Evolutionary conservation across 2,888 invertebrate species (phyloP).

Genomic region (Ctena decussata): DNA sequence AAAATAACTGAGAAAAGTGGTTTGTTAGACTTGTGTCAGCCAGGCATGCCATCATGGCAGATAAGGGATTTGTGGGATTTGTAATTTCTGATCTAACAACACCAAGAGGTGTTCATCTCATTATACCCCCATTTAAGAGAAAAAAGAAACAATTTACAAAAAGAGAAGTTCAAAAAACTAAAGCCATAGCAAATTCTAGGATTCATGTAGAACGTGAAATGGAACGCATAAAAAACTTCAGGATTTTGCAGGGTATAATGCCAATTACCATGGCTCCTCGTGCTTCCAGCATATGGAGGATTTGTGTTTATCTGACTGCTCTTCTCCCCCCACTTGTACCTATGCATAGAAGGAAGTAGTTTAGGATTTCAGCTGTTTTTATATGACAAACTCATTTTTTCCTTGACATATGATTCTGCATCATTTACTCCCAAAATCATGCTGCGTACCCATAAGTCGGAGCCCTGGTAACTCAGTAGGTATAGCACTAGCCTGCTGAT

Average conservation of each 20-base stretch:
- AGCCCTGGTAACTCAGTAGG: too few relatives aligned
- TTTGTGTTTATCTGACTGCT: not conserved
- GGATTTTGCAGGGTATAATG: constrained; percentile 29
- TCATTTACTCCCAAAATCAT: too few relatives aligned
- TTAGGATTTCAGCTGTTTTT: too few relatives aligned
- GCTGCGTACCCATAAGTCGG: too few relatives aligned
- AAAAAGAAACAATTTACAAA: not conserved
- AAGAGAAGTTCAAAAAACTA: constrained; percentile 6
- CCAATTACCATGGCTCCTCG: not conserved
- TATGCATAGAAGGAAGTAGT: too few relatives aligned
- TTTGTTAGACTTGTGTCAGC: constrained; percentile 48
- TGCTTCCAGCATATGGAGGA: constrained; percentile 10
- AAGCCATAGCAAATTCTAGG: constrained; percentile 22
- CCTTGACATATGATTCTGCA: constrained; percentile 2
- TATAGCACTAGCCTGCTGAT: too few relatives aligned
- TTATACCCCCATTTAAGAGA: constrained; percentile 46
- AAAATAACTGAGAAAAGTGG: constrained; percentile 45
- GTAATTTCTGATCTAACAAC: constrained; percentile 39
- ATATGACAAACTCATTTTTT: not conserved
- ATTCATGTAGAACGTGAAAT: constrained; percentile 38
- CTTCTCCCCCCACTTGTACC: not conserved
- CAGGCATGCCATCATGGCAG: constrained; percentile 66
- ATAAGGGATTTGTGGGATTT: constrained; percentile 65
- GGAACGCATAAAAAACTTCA: constrained; percentile 17
- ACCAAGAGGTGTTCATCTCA: constrained; percentile 29